phyloP scores from a whole-genome alignment of 2,113 vertebrate genomes.

The Coptodon rendalli region DNA sequence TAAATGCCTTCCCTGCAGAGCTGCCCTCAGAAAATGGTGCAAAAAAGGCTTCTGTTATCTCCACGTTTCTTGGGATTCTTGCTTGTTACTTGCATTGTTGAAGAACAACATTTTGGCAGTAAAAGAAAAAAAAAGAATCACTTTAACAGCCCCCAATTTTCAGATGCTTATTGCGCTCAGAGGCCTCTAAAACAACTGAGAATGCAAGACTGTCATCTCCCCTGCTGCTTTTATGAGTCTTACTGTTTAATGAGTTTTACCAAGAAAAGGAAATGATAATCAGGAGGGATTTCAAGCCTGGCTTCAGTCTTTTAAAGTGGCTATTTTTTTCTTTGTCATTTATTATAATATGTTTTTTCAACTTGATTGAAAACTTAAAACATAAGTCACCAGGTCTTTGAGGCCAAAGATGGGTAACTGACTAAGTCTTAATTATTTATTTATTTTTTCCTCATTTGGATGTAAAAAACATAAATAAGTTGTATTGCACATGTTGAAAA shows the following conservation, averaged over 20 bases:
- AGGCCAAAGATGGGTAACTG: background rate
- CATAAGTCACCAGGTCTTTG: background rate
- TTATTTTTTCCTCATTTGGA: background rate
- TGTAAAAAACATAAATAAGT: background rate
- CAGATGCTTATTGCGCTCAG: slow-evolving; percentile 50
- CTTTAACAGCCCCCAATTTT: slow-evolving; percentile 52
- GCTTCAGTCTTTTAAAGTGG: slow-evolving; percentile 36
- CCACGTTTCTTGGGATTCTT: slow-evolving; percentile 35
- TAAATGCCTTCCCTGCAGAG: slow-evolving; percentile 63
- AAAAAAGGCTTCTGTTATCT: slow-evolving; percentile 56
- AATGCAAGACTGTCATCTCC: slow-evolving; percentile 49
- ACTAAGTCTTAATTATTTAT: background rate
- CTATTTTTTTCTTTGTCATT: slow-evolving; percentile 1
- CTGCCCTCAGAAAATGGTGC: slow-evolving; percentile 49
- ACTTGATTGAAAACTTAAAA: slow-evolving; percentile 19
- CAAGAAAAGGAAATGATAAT: slow-evolving; percentile 61
- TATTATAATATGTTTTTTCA: slow-evolving; percentile 13
- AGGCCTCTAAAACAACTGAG: slow-evolving; percentile 58
- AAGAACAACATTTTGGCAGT: slow-evolving; percentile 54
- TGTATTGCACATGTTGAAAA: background rate
- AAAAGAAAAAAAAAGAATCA: slow-evolving; percentile 33
- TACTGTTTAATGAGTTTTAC: slow-evolving; percentile 66
- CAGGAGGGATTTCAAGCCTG: slow-evolving; percentile 51
- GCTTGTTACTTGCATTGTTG: slow-evolving; percentile 58
- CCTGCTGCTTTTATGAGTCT: slow-evolving; percentile 54